Evolutionary conservation across 2,797 vertebrate species (phyloP).

Genomic region (Galago senegalensis): DNA sequence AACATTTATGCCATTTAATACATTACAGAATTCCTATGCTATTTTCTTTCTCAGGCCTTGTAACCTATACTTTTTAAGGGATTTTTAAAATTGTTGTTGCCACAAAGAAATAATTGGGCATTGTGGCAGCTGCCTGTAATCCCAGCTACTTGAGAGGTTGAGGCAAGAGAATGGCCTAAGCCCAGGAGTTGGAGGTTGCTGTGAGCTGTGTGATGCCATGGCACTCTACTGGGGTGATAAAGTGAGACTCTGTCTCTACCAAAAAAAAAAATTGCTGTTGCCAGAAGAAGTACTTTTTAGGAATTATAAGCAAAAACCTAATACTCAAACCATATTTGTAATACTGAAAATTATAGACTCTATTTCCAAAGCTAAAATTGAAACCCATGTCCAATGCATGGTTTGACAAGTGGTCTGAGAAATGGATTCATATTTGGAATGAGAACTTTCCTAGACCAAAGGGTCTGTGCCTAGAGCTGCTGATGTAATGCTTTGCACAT

Average conservation of each 20-base stretch:
- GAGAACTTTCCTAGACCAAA: background rate
- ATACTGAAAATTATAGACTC: background rate
- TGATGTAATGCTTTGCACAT: background rate
- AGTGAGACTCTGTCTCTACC: no score
- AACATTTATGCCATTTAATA: slow-evolving; percentile 24
- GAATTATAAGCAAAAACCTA: background rate
- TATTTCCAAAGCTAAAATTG: background rate
- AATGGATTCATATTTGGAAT: background rate
- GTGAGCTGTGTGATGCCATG: no score
- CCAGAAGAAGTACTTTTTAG: slow-evolving; percentile 20
- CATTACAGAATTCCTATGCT: slow-evolving; percentile 1
- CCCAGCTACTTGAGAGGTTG: no score
- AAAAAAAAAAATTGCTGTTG: background rate
- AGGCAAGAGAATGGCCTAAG: no score
- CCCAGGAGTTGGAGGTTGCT: no score
- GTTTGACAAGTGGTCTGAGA: slow-evolving; percentile 10
- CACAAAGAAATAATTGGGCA: no score
- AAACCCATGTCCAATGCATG: background rate
- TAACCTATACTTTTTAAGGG: background rate
- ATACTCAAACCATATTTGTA: background rate
- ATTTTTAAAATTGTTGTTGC: no score
- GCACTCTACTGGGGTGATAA: no score
- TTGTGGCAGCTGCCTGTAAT: no score
- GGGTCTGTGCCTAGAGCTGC: background rate
- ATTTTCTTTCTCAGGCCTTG: background rate